Conservation (phyloP, 1,140 invertebrate species). For the Pentalonia nigronervosa region DNA sequence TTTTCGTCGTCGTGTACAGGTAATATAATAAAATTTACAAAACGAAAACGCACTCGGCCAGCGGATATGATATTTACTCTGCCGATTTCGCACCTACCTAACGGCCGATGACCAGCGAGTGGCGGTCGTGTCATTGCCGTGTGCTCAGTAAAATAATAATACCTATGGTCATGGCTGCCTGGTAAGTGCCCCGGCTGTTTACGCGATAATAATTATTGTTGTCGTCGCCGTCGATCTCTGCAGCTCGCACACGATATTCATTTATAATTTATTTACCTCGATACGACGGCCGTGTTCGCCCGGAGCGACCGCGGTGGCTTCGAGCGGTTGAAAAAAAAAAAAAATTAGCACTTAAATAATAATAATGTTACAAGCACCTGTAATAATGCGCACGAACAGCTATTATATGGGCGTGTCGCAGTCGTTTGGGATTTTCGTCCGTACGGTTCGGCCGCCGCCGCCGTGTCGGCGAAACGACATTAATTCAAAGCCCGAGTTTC, state of each 20-base stretch:
- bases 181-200: not conserved
- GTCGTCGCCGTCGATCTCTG: not conserved
- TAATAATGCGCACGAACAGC: not conserved
- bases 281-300: not conserved
- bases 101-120: not conserved
- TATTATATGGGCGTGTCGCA: not conserved
- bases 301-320: not conserved
- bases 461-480: not conserved
- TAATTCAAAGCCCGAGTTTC: constrained; percentile 10
- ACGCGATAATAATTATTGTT: not conserved
- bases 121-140: not conserved
- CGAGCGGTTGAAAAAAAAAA: not conserved
- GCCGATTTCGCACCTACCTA: not conserved
- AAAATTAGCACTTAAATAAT: not conserved
- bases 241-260: not conserved
- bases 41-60: not conserved
- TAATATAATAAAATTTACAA: not conserved
- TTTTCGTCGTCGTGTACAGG: not conserved
- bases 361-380: not conserved
- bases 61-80: not conserved
- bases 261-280: too few relatives aligned
- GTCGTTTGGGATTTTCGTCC: not conserved
- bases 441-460: not conserved
- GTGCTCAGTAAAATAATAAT: not conserved
- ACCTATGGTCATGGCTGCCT: not conserved